A percentile compares a stretch with the other conserved stretches of the same genome.
phyloP scores from a whole-genome alignment of 2,113 vertebrate genomes.

The Misgurnus mizolepis region DNA sequence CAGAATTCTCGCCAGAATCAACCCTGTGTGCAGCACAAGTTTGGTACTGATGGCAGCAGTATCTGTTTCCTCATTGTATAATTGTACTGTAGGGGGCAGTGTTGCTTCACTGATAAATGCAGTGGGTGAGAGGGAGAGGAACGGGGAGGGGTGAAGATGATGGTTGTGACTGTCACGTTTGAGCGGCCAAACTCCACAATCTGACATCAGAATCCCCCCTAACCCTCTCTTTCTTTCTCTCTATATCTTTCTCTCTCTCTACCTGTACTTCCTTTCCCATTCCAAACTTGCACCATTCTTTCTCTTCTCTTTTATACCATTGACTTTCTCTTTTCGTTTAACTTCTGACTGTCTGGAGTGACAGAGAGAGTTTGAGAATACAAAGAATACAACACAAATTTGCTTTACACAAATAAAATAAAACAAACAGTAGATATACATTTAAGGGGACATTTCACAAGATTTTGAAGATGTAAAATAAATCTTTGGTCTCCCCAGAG shows the following conservation, averaged over 20 bases:
- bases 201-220: constrained; percentile 38
- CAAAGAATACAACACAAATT: too few relatives aligned
- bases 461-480: too few relatives aligned
- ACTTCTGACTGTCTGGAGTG: neutral
- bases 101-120: constrained; percentile 35
- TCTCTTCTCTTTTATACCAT: constrained; percentile 28
- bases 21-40: neutral
- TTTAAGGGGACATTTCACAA: too few relatives aligned
- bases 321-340: constrained; percentile 49
- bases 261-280: neutral
- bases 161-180: constrained; percentile 53
- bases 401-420: too few relatives aligned
- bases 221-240: constrained; percentile 38
- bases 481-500: too few relatives aligned
- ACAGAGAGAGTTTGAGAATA: neutral
- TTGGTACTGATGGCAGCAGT: neutral
- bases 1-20: neutral
- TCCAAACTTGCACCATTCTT: neutral
- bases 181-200: constrained; percentile 36
- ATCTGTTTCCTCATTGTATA: neutral
- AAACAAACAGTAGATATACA: too few relatives aligned
- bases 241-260: neutral
- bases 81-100: constrained; percentile 46
- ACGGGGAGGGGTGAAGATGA: constrained; percentile 20
- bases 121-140: constrained; percentile 51